Evolutionary conservation across 2,888 invertebrate genomes (phyloP).

Genomic region (Gisinianus flammeolus): DNA sequence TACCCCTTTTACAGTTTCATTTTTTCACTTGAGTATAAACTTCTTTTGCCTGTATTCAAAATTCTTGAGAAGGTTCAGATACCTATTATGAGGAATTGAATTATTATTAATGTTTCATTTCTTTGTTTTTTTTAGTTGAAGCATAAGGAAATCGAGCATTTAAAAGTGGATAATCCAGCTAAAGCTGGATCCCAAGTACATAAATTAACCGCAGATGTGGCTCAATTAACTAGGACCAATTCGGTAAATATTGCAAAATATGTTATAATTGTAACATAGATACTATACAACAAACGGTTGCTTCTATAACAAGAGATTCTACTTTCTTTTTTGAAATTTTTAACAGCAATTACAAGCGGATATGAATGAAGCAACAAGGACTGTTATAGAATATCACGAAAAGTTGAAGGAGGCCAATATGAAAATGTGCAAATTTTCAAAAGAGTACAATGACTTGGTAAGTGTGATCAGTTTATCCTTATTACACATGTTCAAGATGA

Average conservation of each 20-base stretch:
- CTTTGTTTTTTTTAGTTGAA: conserved; percentile 28
- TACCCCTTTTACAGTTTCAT: too few relatives aligned
- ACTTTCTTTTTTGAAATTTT: conserved; percentile 17
- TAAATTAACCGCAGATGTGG: conserved; percentile 20
- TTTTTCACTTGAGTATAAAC: too few relatives aligned
- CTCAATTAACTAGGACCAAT: background rate
- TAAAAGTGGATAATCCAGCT: conserved; percentile 21
- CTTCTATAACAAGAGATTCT: too few relatives aligned
- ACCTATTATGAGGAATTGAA: too few relatives aligned
- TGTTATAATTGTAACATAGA: background rate
- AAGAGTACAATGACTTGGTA: conserved; percentile 30
- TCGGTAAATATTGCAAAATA: background rate
- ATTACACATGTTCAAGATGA: too few relatives aligned
- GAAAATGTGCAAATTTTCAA: conserved; percentile 5
- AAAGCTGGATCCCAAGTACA: conserved; percentile 21
- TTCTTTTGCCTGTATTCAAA: too few relatives aligned
- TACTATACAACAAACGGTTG: background rate
- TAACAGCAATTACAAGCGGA: conserved; percentile 21
- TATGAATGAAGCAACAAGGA: conserved; percentile 14
- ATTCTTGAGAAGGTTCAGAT: too few relatives aligned
- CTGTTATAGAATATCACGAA: conserved; percentile 18
- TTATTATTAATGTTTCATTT: background rate
- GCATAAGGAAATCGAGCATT: conserved; percentile 18
- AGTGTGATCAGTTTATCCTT: too few relatives aligned
- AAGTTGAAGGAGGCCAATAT: conserved; percentile 36